phyloP scores from a whole-genome alignment of 2,113 vertebrate genomes.

The Hirundichthys speculiger region DNA sequence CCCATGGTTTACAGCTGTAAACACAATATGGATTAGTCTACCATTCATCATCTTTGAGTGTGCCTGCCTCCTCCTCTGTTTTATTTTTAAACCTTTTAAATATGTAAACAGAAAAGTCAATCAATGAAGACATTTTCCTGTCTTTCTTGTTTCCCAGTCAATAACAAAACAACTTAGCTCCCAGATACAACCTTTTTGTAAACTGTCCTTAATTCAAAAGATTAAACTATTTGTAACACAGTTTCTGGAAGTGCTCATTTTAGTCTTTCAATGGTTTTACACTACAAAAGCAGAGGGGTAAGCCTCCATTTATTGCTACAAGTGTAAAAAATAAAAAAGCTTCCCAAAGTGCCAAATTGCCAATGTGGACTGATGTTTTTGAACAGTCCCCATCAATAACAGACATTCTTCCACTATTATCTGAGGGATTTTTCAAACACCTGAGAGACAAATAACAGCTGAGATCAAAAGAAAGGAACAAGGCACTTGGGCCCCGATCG shows the following conservation, averaged over 20 bases:
- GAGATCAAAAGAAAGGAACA: constrained; percentile 51
- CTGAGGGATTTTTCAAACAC: constrained; percentile 54
- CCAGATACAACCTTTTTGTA: not conserved
- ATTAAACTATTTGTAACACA: constrained; percentile 27
- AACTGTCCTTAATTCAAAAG: constrained; percentile 30
- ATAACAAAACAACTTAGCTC: constrained; percentile 20
- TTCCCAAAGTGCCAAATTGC: too few relatives aligned
- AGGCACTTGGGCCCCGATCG: too few relatives aligned
- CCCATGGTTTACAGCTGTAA: too few relatives aligned
- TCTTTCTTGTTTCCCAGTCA: constrained; percentile 21
- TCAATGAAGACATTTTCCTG: not conserved
- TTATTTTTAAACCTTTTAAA: too few relatives aligned
- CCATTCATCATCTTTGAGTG: too few relatives aligned
- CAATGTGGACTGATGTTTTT: constrained; percentile 1
- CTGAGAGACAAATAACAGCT: constrained; percentile 36
- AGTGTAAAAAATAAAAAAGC: too few relatives aligned
- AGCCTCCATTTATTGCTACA: too few relatives aligned
- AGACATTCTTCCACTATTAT: constrained; percentile 64
- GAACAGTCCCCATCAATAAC: constrained; percentile 29
- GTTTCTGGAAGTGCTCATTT: constrained; percentile 20
- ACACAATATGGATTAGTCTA: too few relatives aligned
- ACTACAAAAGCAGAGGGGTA: constrained; percentile 19
- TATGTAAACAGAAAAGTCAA: too few relatives aligned
- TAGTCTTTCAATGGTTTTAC: constrained; percentile 11
- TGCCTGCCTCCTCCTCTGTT: constrained; percentile 3